Percentiles rank a stretch among this genome's conserved stretches.
phyloP scores from a whole-genome alignment of 2,888 invertebrate genomes.

The Sphinx pinastri region DNA sequence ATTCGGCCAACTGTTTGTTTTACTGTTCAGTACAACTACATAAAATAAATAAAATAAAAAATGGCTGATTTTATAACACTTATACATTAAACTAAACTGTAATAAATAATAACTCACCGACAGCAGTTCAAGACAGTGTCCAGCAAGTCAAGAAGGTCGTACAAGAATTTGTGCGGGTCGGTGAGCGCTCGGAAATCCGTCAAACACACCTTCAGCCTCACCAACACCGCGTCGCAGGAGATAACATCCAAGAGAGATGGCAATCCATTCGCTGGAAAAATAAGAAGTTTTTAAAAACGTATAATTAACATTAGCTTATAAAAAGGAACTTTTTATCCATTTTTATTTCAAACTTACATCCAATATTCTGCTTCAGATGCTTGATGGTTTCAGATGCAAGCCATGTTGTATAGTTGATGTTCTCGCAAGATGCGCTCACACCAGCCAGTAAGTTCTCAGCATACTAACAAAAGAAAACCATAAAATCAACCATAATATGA shows the following conservation, averaged over 20 bases:
- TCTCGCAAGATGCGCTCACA: conserved; percentile 88
- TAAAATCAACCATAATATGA: conserved; percentile 5
- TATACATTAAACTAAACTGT: neutral
- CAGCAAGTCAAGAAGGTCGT: conserved; percentile 86
- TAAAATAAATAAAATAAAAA: too few relatives aligned
- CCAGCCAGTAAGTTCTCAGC: conserved; percentile 89
- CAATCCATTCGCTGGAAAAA: conserved; percentile 62
- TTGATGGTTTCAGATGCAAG: conserved; percentile 77
- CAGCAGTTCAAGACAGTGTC: conserved; percentile 86
- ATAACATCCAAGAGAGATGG: conserved; percentile 90
- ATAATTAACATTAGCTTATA: neutral
- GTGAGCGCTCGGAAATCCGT: conserved; percentile 66
- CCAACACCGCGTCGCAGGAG: conserved; percentile 89
- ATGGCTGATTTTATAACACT: too few relatives aligned
- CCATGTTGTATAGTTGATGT: conserved; percentile 78
- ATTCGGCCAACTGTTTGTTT: too few relatives aligned
- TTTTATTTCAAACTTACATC: conserved; percentile 53
- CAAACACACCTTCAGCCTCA: conserved; percentile 87
- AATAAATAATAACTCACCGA: conserved; percentile 63
- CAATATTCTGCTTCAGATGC: conserved; percentile 73
- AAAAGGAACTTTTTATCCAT: neutral
- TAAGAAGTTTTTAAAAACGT: neutral
- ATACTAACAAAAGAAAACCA: conserved; percentile 60
- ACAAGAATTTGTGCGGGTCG: conserved; percentile 86
- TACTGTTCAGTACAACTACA: too few relatives aligned